Conservation (phyloP, 35 echinoderm and acorn worm species). For the Apostichopus californicus region DNA sequence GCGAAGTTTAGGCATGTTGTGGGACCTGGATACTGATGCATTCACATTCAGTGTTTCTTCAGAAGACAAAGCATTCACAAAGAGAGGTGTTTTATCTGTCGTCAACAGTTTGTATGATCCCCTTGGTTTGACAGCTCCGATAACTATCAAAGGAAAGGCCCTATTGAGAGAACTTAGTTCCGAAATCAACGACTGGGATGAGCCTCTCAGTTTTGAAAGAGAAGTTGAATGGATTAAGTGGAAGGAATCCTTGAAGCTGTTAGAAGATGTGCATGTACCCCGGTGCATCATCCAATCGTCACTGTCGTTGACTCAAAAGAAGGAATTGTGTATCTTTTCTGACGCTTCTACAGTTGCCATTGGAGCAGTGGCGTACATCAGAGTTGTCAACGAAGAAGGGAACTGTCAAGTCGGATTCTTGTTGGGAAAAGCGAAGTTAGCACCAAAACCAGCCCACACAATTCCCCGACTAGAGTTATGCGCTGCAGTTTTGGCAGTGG, state of each 20-base stretch:
- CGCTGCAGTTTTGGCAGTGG: slow-evolving; percentile 71
- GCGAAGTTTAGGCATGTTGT: slow-evolving; percentile 58
- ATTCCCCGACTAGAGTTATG: slow-evolving; percentile 74
- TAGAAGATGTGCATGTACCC: slow-evolving; percentile 25
- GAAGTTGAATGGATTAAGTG: slow-evolving; percentile 35
- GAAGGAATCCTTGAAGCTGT: slow-evolving; percentile 1
- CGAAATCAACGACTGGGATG: slow-evolving; percentile 55
- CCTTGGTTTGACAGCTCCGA: slow-evolving; percentile 63
- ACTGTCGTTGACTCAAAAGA: neutral
- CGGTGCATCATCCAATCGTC: slow-evolving; percentile 19
- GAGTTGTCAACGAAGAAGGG: slow-evolving; percentile 8
- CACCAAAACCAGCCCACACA: slow-evolving; percentile 51
- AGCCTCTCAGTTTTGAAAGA: slow-evolving; percentile 32
- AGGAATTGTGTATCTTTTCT: slow-evolving; percentile 54
- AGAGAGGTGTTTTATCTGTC: slow-evolving; percentile 54
- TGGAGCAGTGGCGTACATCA: slow-evolving; percentile 56
- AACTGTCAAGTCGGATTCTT: slow-evolving; percentile 39
- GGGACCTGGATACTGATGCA: slow-evolving; percentile 49
- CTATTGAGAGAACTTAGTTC: slow-evolving; percentile 51
- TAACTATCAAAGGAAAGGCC: slow-evolving; percentile 37
- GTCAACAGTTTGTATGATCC: slow-evolving; percentile 70
- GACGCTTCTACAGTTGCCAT: slow-evolving; percentile 16
- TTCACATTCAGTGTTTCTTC: slow-evolving; percentile 56
- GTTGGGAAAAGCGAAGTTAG: slow-evolving; percentile 42
- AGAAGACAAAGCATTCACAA: slow-evolving; percentile 48